Evolutionary conservation across 2,888 invertebrate genomes (phyloP).

Genomic region (Lamellibrachia satsuma): DNA sequence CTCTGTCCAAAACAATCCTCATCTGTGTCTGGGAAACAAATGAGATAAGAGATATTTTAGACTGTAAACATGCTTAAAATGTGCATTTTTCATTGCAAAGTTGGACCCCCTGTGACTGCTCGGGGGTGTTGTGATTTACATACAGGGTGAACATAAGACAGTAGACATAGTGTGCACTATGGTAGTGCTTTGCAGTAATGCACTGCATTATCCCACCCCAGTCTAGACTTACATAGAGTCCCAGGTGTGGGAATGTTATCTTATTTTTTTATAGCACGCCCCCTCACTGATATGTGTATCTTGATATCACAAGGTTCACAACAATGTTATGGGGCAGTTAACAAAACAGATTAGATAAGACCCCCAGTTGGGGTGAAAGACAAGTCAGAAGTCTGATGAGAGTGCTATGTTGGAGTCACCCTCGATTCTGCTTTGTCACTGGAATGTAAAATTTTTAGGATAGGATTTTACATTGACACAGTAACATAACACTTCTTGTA

Average conservation of each 20-base stretch:
- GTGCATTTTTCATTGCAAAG: neutral
- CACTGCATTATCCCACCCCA: neutral
- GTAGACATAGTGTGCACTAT: neutral
- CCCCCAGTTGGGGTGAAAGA: neutral
- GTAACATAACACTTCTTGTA: neutral
- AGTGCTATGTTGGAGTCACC: neutral
- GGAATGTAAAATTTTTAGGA: neutral
- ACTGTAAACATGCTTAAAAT: neutral
- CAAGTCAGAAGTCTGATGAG: neutral
- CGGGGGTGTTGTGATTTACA: neutral
- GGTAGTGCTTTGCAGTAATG: neutral
- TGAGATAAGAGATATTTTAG: neutral
- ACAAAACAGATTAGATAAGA: neutral
- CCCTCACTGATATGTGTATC: neutral
- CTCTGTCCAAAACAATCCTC: neutral
- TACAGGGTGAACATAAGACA: neutral
- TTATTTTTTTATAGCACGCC: neutral
- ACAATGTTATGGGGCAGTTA: neutral
- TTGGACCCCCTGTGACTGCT: neutral
- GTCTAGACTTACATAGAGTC: neutral
- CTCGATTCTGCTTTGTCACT: neutral
- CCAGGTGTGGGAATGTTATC: neutral
- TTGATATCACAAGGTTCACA: neutral
- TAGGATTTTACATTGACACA: neutral
- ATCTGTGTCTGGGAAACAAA: neutral